These are phyloP conservation scores for Stenodema calcarata DNA, from an alignment of 2,888 invertebrate species.

Conservation along the genomic window DNA sequence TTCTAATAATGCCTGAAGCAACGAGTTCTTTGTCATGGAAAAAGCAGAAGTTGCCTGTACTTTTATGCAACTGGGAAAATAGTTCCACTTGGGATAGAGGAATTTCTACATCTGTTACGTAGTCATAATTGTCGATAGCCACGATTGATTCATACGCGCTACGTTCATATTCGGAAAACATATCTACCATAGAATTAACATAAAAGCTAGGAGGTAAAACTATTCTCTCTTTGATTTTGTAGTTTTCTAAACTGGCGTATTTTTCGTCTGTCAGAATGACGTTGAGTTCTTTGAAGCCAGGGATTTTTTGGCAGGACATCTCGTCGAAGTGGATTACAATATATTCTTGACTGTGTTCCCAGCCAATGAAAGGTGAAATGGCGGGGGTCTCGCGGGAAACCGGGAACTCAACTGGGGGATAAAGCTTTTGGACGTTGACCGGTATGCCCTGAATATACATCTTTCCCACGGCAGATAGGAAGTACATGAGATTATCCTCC, in stretches of 20 bases:
- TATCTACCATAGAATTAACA: not conserved
- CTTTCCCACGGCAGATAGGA: constrained; percentile 68
- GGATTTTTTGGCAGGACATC: not conserved
- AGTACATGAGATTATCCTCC: constrained; percentile 35
- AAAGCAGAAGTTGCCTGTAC: not conserved
- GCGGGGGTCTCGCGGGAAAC: constrained; percentile 63
- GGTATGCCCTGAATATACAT: constrained; percentile 66
- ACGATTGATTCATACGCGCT: not conserved
- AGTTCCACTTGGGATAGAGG: not conserved
- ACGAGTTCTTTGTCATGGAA: not conserved
- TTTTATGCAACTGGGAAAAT: not conserved
- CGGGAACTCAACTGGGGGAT: constrained; percentile 64
- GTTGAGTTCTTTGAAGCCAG: not conserved
- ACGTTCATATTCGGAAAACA: not conserved
- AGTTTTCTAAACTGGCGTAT: not conserved
- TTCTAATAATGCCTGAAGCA: not conserved
- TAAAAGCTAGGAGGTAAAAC: not conserved
- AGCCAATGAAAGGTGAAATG: constrained; percentile 62
- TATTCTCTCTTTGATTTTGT: constrained; percentile 3
- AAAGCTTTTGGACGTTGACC: constrained; percentile 64
- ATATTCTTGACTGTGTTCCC: constrained; percentile 4
- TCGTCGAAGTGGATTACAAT: not conserved
- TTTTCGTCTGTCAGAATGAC: not conserved
- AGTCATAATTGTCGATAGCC: not conserved
- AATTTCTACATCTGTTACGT: not conserved